Conservation (phyloP, 2,113 vertebrate genomes). For the Pyrgilauda ruficollis region DNA sequence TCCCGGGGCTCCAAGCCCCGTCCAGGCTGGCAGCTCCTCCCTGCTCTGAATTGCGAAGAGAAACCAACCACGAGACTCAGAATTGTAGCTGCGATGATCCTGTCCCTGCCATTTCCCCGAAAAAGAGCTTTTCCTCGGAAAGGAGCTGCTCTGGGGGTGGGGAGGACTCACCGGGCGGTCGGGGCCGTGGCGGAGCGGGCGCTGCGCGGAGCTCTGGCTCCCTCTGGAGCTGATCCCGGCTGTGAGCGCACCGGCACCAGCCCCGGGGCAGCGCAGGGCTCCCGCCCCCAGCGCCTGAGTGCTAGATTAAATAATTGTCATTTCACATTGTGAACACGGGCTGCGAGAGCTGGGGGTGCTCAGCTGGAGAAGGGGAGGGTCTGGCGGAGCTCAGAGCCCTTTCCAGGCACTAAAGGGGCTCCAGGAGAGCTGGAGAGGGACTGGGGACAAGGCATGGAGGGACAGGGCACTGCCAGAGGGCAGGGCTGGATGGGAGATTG, state of each 20-base stretch:
- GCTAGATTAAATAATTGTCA: neutral
- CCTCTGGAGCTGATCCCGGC: neutral
- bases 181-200: fast-evolving
- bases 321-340: neutral
- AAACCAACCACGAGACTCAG: fast-evolving
- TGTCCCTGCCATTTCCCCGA: neutral
- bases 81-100: neutral
- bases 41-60: neutral
- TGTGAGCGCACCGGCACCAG: fast-evolving
- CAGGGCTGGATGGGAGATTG: fast-evolving
- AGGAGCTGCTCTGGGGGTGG: neutral
- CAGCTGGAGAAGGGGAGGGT: neutral
- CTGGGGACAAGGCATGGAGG: neutral
- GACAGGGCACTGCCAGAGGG: neutral
- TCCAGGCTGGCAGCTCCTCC: neutral
- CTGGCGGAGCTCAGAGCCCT: no score
- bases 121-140: neutral
- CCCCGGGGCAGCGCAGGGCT: neutral
- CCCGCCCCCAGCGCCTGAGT: fast-evolving
- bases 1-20: neutral
- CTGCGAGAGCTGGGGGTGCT: neutral
- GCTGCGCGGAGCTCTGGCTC: slow-evolving; percentile 15
- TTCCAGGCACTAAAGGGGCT: fast-evolving
- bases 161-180: neutral
- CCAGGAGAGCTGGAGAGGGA: neutral